Base-by-base conservation (phyloP, 2,888 invertebrate species). In the Tetropium fuscum region DNA sequence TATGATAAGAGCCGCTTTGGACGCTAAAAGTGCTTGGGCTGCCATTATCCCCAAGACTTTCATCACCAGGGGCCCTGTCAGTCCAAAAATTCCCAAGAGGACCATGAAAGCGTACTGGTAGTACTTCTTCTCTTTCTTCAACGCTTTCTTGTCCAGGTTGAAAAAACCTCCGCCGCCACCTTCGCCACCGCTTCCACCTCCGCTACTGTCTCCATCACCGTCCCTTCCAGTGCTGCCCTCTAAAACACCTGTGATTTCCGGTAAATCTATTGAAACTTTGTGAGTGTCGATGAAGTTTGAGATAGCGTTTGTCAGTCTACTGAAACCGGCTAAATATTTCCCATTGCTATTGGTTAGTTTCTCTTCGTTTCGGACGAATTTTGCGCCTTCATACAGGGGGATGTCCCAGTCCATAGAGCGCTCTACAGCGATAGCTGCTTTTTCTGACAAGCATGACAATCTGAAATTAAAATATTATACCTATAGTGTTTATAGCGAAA, bases 1-100 rank as follows among this genome's bases (percentile, higher is more conserved):
- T 70, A 91, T 90, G 60, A 90, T 88, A 57, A 91, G 80, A 1
- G 90, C 90, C 43, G 90, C 88, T 78, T 91, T 91, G 78, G 89
- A 89, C 68, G 90, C 88, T 62, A 91, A 86, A 63, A 91, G 83
- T 25, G 90, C 90, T 78, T 90, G 89, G 41, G 88, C 89, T 43
- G 90, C 90, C 71, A 90, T 87, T 19, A 88, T 84, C 53, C 89
- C 90, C 64, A 90, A 80, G 18, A 88, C 88, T 81, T 90, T 90
- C 73, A 90, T 81, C 32, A 89, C 87, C 76, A 90, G 82, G 1
- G 90, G 90, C 63, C 88, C 89, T 38, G 89, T 88, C 60, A 90
- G 85, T 69, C 89, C 89, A 78, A 90, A 78, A 47, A 81, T 77
- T 10, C 80, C 80, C 51, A 81, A 62, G 13, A 81, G 67, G 0